Percentiles rank a stretch among this genome's conserved stretches.
phyloP scores from a whole-genome alignment of 2,888 invertebrate genomes.

The Eugnorisma glareosa region DNA sequence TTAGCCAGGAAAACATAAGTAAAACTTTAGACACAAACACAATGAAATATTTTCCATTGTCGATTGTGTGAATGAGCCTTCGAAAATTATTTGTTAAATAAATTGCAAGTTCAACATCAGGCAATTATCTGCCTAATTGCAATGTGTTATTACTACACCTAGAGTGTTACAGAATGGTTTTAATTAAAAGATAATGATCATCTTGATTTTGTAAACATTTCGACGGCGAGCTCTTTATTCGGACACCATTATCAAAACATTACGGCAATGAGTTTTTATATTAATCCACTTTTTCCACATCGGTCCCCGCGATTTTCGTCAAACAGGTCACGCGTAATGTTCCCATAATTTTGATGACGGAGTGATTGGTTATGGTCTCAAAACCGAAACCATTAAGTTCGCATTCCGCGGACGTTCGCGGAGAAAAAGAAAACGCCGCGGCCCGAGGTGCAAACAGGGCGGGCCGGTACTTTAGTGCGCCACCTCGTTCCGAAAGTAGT shows the following conservation, averaged over 20 bases:
- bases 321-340: conserved; percentile 74
- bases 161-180: conserved; percentile 51
- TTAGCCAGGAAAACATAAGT: not conserved
- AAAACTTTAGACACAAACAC: not conserved
- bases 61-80: conserved; percentile 3
- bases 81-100: conserved; percentile 38
- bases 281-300: conserved; percentile 67
- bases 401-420: conserved; percentile 78
- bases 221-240: conserved; percentile 45
- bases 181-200: conserved; percentile 69
- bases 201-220: conserved; percentile 62
- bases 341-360: conserved; percentile 85
- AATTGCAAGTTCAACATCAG: conserved; percentile 43
- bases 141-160: conserved; percentile 50
- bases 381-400: conserved; percentile 85
- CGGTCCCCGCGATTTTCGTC: conserved; percentile 60
- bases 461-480: conserved; percentile 84
- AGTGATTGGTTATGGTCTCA: conserved; percentile 85
- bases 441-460: conserved; percentile 87
- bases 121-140: conserved; percentile 41
- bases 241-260: conserved; percentile 60
- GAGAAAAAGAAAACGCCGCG: conserved; percentile 78
- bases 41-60: conserved; percentile 18
- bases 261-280: conserved; percentile 52
- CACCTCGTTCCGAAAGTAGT: conserved; percentile 88